Percentiles rank a stretch among this genome's conserved stretches.
Evolutionary conservation across 2,113 vertebrate genomes (phyloP).

Genomic region (Sarotherodon lohbergeri): DNA sequence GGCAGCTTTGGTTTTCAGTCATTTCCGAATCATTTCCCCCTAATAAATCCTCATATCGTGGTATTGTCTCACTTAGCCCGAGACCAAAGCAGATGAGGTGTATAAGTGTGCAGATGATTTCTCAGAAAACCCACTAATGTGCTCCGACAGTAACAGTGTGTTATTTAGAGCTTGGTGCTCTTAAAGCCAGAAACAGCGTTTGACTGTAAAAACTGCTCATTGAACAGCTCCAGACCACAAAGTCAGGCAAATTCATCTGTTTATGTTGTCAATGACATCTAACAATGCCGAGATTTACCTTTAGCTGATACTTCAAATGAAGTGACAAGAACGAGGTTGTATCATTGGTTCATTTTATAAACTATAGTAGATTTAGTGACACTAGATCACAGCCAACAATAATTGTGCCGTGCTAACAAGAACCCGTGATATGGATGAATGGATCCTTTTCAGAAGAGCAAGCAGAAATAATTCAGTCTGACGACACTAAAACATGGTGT

Average conservation of each 20-base stretch:
- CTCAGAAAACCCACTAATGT: background rate
- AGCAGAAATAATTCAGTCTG: background rate
- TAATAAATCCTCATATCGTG: background rate
- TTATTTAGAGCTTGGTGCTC: background rate
- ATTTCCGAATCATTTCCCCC: background rate
- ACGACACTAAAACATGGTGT: background rate
- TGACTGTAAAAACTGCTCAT: background rate
- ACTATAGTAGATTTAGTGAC: background rate
- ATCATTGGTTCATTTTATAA: background rate
- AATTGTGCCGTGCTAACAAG: background rate
- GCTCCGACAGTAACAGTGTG: background rate
- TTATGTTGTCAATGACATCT: background rate
- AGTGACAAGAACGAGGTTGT: background rate
- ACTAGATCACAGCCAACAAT: background rate
- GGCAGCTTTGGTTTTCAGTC: background rate
- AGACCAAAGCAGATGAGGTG: no score
- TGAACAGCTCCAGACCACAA: background rate
- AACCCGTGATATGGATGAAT: fast-evolving
- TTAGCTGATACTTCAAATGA: background rate
- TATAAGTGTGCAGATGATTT: background rate
- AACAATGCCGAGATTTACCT: background rate
- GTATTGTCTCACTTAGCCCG: background rate
- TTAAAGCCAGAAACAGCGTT: background rate
- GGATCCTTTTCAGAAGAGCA: background rate
- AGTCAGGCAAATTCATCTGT: background rate